Evolutionary conservation across 2,797 vertebrate species (phyloP).

Genomic region (Chaenodraco wilsoni): DNA sequence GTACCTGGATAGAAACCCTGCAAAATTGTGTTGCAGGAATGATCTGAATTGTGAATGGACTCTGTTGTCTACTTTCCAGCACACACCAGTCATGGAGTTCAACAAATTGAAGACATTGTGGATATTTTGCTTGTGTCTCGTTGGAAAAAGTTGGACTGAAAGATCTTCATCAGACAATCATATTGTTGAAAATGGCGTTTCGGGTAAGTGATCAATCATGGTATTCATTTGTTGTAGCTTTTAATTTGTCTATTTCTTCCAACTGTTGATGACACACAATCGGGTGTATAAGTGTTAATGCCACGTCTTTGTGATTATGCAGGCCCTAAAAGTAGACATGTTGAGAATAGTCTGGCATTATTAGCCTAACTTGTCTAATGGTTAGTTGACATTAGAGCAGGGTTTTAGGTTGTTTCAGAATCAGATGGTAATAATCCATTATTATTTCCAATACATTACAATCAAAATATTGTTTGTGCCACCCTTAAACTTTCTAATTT

Average conservation of each 20-base stretch:
- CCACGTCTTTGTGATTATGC: constrained; percentile 67
- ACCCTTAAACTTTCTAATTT: too few relatives aligned
- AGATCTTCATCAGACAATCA: constrained; percentile 69
- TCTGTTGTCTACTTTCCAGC: constrained; percentile 47
- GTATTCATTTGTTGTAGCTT: neutral
- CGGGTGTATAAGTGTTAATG: constrained; percentile 33
- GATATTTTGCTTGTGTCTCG: constrained; percentile 79
- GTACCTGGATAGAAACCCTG: neutral
- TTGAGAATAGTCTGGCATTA: constrained; percentile 82
- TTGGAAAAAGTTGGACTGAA: constrained; percentile 74
- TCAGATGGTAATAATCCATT: neutral
- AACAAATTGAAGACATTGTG: constrained; percentile 78
- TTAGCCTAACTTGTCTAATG: constrained; percentile 38
- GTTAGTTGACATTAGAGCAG: constrained; percentile 16
- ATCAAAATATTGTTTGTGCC: neutral
- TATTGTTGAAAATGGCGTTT: constrained; percentile 67
- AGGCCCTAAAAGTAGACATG: constrained; percentile 77
- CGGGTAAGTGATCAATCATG: constrained; percentile 69
- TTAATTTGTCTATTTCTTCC: constrained; percentile 2
- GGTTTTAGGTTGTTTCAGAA: neutral
- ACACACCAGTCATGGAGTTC: constrained; percentile 80
- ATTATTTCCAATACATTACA: neutral
- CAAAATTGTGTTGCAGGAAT: neutral
- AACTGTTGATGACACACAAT: constrained; percentile 11
- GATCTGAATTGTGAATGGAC: neutral